Percentiles rank a stretch among this genome's conserved stretches.
Evolutionary conservation across 2,888 invertebrate species (phyloP).

Genomic region (Limnephilus auricula): DNA sequence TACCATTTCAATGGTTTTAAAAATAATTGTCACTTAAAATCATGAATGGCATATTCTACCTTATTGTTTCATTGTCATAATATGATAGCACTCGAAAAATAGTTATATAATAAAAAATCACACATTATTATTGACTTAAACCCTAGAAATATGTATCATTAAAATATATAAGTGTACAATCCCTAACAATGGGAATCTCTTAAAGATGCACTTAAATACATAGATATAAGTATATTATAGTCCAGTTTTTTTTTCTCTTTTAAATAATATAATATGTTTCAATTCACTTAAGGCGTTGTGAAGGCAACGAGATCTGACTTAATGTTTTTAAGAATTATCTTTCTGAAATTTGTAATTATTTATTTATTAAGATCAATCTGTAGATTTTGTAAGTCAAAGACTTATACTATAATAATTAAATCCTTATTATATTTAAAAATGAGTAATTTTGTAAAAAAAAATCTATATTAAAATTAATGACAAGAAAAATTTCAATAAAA

Average conservation of each 20-base stretch:
- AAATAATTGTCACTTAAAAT: not conserved
- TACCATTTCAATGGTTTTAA: not conserved
- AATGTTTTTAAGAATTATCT: not conserved
- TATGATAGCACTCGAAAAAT: not conserved
- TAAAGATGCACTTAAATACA: not conserved
- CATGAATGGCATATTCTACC: not conserved
- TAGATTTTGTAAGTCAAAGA: not conserved
- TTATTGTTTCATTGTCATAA: not conserved
- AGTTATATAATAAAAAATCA: not conserved
- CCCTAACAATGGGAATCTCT: not conserved
- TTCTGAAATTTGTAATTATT: slow-evolving; percentile 1
- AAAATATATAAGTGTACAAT: not conserved
- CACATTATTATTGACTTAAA: not conserved
- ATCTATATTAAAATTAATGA: slow-evolving; percentile 21
- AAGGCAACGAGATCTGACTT: slow-evolving; percentile 39
- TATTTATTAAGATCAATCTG: slow-evolving; percentile 10
- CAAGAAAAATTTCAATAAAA: slow-evolving; percentile 38
- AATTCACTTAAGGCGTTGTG: slow-evolving; percentile 6
- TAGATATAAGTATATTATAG: not conserved
- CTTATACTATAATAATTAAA: not conserved
- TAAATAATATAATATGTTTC: not conserved
- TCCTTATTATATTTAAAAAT: slow-evolving; percentile 6
- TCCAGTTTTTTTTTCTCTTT: not conserved
- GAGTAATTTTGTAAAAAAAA: slow-evolving; percentile 30
- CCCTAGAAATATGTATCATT: not conserved